These are phyloP conservation scores for Choristoneura fumiferana DNA, from an alignment of 1,140 invertebrate species.

Conservation along the genomic window DNA sequence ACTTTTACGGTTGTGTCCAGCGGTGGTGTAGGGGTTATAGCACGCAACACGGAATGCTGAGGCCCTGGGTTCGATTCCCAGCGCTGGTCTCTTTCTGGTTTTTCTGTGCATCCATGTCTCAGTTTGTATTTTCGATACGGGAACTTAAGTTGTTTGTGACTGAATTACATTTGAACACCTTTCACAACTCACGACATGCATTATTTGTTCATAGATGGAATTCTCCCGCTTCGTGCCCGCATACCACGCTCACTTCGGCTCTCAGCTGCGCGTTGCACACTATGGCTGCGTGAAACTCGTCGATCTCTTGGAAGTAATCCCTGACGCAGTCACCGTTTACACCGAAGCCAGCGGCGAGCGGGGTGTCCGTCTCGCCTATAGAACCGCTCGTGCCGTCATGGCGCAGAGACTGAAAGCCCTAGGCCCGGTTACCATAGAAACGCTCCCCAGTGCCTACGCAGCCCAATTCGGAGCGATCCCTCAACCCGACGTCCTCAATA, in stretches of 20 bases:
- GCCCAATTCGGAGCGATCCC: conserved; percentile 48
- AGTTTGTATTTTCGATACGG: too few species aligned
- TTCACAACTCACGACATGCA: too few species aligned
- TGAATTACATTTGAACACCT: too few species aligned
- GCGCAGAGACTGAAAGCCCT: conserved; percentile 44
- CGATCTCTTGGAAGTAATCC: conserved; percentile 95
- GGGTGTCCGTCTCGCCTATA: conserved; percentile 38
- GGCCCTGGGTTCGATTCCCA: too few species aligned
- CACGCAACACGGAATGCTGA: too few species aligned
- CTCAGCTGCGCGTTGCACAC: conserved; percentile 95
- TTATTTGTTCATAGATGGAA: conserved; percentile 81
- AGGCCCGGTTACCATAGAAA: conserved; percentile 34
- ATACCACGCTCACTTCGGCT: conserved; percentile 97
- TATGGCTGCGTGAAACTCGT: conserved; percentile 96
- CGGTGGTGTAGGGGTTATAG: too few species aligned
- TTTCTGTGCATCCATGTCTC: too few species aligned
- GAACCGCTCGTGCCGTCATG: conserved; percentile 38
- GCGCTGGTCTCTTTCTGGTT: too few species aligned
- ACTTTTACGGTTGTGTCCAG: too few species aligned
- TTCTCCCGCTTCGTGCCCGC: conserved; percentile 97
- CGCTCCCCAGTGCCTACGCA: conserved; percentile 43
- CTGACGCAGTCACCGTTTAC: conserved; percentile 88
- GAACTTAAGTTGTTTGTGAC: too few species aligned
- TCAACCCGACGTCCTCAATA: conserved; percentile 50
- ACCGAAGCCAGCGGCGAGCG: conserved; percentile 46